These are phyloP conservation scores for Rhizomys pruinosus DNA, from an alignment of 2,113 vertebrate genomes.

Conservation along the genomic window DNA sequence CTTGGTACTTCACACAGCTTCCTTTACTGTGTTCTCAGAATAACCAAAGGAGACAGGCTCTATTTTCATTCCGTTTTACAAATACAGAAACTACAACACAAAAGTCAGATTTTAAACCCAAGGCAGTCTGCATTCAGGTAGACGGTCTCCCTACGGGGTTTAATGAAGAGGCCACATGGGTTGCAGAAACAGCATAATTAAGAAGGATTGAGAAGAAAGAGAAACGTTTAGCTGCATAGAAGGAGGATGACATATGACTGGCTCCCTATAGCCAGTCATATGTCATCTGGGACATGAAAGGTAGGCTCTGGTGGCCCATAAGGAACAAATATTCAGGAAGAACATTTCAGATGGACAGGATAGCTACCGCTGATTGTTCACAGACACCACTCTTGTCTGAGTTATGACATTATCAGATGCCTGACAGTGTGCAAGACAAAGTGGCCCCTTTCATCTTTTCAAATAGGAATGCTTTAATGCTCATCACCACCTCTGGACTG, in stretches of 20 bases:
- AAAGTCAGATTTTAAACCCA: background rate
- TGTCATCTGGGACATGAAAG: background rate
- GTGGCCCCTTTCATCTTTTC: conserved; percentile 1
- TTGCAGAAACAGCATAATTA: background rate
- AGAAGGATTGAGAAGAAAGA: background rate
- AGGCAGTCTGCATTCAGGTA: background rate
- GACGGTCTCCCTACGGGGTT: background rate
- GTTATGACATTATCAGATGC: background rate
- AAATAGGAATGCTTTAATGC: conserved; percentile 54
- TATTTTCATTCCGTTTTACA: conserved; percentile 19
- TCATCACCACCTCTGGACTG: background rate
- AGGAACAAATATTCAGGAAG: background rate
- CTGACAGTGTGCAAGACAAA: background rate
- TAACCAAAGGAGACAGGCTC: background rate
- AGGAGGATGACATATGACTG: too few relatives aligned
- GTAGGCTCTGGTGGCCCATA: background rate
- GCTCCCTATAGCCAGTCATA: background rate
- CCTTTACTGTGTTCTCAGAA: background rate
- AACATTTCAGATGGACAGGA: background rate
- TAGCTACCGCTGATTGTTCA: background rate
- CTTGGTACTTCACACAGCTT: background rate
- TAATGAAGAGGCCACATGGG: background rate
- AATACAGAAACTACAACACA: background rate
- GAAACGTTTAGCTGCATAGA: background rate
- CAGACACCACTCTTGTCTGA: background rate